These are phyloP conservation scores for Cynaeus angustus DNA, from an alignment of 2,888 invertebrate species.

Conservation along the genomic window DNA sequence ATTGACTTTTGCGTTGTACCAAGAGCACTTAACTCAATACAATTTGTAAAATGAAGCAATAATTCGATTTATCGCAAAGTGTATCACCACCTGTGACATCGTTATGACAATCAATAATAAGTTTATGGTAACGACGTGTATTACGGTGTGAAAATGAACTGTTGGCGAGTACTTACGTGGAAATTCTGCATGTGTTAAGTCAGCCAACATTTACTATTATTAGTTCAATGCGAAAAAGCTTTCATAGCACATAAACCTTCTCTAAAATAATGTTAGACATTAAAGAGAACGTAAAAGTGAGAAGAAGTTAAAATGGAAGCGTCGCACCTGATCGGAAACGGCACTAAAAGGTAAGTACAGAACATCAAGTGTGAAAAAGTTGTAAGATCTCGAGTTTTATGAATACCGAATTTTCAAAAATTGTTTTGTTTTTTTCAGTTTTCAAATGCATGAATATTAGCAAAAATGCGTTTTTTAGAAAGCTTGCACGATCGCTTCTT, in stretches of 20 bases:
- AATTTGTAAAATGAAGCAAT: conserved; percentile 19
- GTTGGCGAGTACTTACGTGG: conserved; percentile 6
- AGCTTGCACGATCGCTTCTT: too few species aligned
- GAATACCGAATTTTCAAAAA: too few species aligned
- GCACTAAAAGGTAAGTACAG: too few species aligned
- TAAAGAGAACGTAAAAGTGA: background rate
- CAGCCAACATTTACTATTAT: background rate
- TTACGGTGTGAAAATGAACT: conserved; percentile 4
- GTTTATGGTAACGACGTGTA: conserved; percentile 8
- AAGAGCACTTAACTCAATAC: background rate
- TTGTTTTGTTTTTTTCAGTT: too few species aligned
- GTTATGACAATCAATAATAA: conserved; percentile 18
- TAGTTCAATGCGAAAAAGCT: background rate
- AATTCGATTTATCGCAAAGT: conserved; percentile 18
- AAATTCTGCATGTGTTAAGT: conserved; percentile 3
- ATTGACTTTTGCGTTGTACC: background rate
- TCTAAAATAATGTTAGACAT: background rate
- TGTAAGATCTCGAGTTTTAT: too few species aligned
- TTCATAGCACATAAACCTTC: background rate
- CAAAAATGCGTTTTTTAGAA: too few species aligned
- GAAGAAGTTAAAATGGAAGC: too few species aligned
- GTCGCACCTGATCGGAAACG: too few species aligned
- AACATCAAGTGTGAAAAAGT: too few species aligned
- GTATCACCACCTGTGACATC: conserved; percentile 17
- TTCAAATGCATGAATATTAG: too few species aligned